Percentiles rank a stretch among this genome's conserved stretches.
Conservation (phyloP, 2,113 vertebrate species). For the Microtus oregoni region DNA sequence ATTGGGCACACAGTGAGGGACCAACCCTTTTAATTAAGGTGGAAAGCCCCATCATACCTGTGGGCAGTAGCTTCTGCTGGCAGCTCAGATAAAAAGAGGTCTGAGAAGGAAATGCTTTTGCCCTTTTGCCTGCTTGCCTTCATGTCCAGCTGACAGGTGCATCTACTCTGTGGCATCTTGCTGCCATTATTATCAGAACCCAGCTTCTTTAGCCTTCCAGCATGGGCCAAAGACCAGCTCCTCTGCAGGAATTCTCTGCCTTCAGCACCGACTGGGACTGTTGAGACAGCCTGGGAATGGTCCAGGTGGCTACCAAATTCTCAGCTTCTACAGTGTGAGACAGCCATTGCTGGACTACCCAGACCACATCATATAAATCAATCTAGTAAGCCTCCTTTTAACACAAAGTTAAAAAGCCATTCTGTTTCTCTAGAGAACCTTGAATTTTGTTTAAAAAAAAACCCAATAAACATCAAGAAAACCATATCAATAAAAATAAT, state of each 20-base stretch:
- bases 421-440: neutral
- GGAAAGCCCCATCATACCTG: neutral
- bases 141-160: neutral
- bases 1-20: neutral
- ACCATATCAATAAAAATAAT: neutral
- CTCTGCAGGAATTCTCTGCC: neutral
- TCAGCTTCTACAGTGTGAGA: neutral
- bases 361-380: neutral
- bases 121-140: neutral
- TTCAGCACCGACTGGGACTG: neutral
- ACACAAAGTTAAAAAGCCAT: neutral
- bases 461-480: no score
- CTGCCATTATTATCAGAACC: neutral
- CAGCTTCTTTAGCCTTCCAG: neutral
- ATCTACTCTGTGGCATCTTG: neutral
- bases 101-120: neutral
- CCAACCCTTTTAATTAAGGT: neutral
- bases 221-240: neutral
- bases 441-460: no score
- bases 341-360: neutral
- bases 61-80: neutral
- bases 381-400: neutral
- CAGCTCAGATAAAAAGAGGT: no score
- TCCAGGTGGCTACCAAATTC: neutral
- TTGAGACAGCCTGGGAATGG: neutral